Evolutionary conservation across 2,797 vertebrate species (phyloP), one percentile per base, ranked within the genome.

Genomic region (Limosa lapponica): DNA sequence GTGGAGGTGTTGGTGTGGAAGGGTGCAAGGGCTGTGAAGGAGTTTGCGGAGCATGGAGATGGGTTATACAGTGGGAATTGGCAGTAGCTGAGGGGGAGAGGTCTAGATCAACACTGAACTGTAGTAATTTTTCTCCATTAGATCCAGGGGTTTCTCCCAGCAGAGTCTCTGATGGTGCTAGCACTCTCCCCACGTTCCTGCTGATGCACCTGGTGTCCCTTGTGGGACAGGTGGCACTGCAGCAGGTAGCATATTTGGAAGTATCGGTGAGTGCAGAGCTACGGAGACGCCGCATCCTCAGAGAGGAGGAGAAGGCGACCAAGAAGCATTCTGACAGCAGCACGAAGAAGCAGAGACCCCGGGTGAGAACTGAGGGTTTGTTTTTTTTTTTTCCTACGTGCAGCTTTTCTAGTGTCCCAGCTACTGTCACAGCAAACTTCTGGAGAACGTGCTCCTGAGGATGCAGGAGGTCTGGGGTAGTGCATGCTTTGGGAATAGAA

Each of bases 211-310:
- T 99, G 92, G 91, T 99, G 89, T 98, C 99, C 43, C 98, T 99
- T 65, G 99, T 98, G 89, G 99, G 99, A 79, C 97, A 98, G 18
- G 99, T 99, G 96, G 99, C 99, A 28, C 97, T 99, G 96, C 99
- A 99, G 98, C 99, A 99, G 97, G 98, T 99, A 73, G 98, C 98
- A 5, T 98, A 99, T 95, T 97, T 99, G 94, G 99, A 99, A 95
- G 98, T 99, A 93, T 98, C 98, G 0, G 98, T 99, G 97, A 99
- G 98, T 3, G 32, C 98, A 13, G 99, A 99, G 98, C 98, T 99
- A 30, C 97, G 99, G 91, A 98, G 99, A 82, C 98, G 99, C 84
- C 98, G 99, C 65, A 87, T 98, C 43, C 98, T 99, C 71, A 98
- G 87, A 1, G 99, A 99, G 39, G 99, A 99, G 65, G 97, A 97